A percentile compares a stretch with the other conserved stretches of the same genome.
These are phyloP conservation scores for Mohoua ochrocephala DNA, from an alignment of 2,113 vertebrate species.

Conservation along the genomic window DNA sequence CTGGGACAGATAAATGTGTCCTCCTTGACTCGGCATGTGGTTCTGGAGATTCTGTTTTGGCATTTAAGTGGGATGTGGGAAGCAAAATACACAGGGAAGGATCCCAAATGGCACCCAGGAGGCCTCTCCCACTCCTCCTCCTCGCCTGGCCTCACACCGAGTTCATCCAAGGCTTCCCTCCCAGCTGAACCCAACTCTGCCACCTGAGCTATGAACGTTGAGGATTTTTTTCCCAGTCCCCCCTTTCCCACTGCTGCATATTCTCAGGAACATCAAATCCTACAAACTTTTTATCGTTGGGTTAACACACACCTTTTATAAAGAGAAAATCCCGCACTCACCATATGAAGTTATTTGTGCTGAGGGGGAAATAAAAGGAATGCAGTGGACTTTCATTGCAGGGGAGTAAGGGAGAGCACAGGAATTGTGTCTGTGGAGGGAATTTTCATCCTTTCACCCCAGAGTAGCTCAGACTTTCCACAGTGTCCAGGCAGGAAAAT, in stretches of 20 bases:
- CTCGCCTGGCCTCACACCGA: not conserved
- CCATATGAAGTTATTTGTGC: not conserved
- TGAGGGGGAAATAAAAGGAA: not conserved
- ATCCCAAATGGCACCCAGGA: not conserved
- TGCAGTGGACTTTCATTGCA: not conserved
- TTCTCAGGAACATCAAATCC: not conserved
- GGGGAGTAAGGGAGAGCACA: not conserved
- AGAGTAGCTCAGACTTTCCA: not conserved
- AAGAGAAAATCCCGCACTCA: not conserved
- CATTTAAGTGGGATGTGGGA: not conserved
- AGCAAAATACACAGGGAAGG: not conserved
- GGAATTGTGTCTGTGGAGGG: not conserved
- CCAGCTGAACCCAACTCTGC: not conserved
- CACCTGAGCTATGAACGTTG: not conserved
- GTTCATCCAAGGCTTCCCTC: not conserved
- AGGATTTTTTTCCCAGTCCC: not conserved
- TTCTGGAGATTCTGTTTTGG: not conserved
- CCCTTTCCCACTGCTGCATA: not conserved
- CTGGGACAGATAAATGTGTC: not conserved
- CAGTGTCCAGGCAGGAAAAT: not conserved
- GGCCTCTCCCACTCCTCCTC: not conserved
- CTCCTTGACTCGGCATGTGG: accelerated
- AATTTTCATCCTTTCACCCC: not conserved
- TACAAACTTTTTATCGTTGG: accelerated
- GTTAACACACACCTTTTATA: not conserved